A percentile compares a stretch with the other conserved stretches of the same genome.
These are phyloP conservation scores for Etia nguti DNA, from an alignment of 2,113 vertebrate genomes.

Conservation along the genomic window DNA sequence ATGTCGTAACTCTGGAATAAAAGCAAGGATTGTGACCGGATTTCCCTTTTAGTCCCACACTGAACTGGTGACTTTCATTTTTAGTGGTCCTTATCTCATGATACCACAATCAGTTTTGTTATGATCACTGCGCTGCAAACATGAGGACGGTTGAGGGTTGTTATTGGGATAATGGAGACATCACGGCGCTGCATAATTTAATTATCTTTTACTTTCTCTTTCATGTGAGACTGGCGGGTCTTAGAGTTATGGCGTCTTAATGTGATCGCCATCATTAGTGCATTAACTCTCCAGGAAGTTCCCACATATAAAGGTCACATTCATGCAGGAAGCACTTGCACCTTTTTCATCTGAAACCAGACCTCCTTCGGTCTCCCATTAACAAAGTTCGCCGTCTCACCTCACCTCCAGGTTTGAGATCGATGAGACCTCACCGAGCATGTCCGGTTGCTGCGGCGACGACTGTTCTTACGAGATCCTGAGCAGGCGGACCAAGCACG, in stretches of 20 bases:
- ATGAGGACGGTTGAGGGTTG: not conserved
- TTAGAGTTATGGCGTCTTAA: not conserved
- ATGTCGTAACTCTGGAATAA: not conserved
- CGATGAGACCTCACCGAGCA: conserved; percentile 86
- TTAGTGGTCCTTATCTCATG: not conserved
- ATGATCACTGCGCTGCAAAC: not conserved
- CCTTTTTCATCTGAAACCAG: not conserved
- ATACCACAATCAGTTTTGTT: not conserved
- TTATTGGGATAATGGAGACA: not conserved
- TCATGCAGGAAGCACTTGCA: not conserved
- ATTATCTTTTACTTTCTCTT: not conserved
- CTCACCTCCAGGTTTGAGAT: conserved; percentile 81
- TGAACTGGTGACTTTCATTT: not conserved
- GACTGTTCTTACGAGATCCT: conserved; percentile 92
- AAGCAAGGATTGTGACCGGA: not conserved
- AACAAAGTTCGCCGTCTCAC: not conserved
- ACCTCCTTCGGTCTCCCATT: not conserved
- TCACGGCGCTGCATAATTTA: not conserved
- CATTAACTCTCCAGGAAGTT: not conserved
- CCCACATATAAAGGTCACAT: not conserved
- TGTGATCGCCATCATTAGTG: not conserved
- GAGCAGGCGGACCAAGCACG: conserved; percentile 87
- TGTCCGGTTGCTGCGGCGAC: conserved; percentile 89
- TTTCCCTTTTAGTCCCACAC: not conserved
- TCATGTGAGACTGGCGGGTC: not conserved